Base-by-base conservation (phyloP, 2,113 vertebrate genomes). In the Rhipidura dahli region DNA sequence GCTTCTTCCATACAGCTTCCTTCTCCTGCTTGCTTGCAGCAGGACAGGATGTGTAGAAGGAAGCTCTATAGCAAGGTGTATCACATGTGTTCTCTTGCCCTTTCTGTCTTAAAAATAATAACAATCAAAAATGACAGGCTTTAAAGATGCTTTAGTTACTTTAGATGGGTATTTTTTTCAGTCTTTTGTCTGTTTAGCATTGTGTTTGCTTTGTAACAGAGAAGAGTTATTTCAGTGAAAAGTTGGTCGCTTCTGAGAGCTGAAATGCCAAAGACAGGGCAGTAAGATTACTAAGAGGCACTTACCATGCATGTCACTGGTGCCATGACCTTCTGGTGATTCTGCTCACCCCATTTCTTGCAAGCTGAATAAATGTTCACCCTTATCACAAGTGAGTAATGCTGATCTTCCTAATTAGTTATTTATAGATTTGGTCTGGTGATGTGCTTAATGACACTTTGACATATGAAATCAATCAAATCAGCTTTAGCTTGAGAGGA, bases 121-220 rank as follows among this genome's bases (percentile, higher is more conserved):
- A 45, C 13, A 40, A 40, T 51, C 15, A 54, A 6, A 11, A 50
- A 39, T 44, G 5, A 24, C 13, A 64, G 39, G 13, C 50, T 75
- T 90, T 66, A 44, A 71, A 50, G 72, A 39, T 45, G 20, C 17
- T 77, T 78, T 61, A 68, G 23, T 47, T 69, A 28, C 31, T 76
- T 83, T 17, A 68, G 42, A 14, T 56, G 49, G 35, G 7, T 87
- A 5, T 85, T 93, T 87, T 53, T 89, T 22, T 71, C 22, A 47
- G 19, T 13, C 24, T 71, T 65, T 28, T 93, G 39, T 77, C 45
- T 72, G 13, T 73, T 82, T 35, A 59, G 19, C 21, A 7, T 37
- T 71, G 39, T 21, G 16, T 87, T 77, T 90, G 45, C 59, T 88
- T 77, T 93, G 63, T 92, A 88, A 63, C 15, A 63, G 59, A 39